Evolutionary conservation across 2,888 invertebrate species (phyloP).

Genomic region (Pardosa pseudoannulata): DNA sequence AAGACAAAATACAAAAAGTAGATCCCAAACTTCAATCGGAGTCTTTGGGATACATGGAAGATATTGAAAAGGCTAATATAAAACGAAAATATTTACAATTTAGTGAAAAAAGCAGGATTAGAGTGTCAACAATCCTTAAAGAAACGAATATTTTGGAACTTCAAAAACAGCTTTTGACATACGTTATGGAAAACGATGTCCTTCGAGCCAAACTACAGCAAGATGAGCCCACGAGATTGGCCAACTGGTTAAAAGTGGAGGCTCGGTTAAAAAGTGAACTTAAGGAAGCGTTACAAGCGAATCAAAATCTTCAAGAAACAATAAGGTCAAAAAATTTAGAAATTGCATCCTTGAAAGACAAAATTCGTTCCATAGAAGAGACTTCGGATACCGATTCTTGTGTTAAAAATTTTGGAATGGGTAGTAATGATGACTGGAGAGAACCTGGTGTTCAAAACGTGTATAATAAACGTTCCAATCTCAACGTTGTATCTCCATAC

Average conservation of each 20-base stretch:
- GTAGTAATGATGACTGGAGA: slow-evolving; percentile 65
- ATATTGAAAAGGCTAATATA: slow-evolving; percentile 39
- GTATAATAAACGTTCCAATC: slow-evolving; percentile 55
- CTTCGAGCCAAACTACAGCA: slow-evolving; percentile 64
- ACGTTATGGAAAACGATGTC: slow-evolving; percentile 75
- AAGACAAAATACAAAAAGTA: slow-evolving; percentile 43
- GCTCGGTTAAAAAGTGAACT: slow-evolving; percentile 54
- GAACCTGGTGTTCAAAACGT: slow-evolving; percentile 53
- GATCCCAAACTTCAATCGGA: slow-evolving; percentile 9
- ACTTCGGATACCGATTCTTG: slow-evolving; percentile 34
- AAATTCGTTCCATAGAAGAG: slow-evolving; percentile 52
- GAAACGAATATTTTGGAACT: slow-evolving; percentile 75
- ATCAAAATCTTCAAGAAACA: slow-evolving; percentile 32
- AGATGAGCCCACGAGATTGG: slow-evolving; percentile 44
- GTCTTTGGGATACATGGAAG: slow-evolving; percentile 43
- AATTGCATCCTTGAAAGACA: slow-evolving; percentile 53
- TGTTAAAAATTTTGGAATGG: slow-evolving; percentile 69
- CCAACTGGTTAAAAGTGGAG: slow-evolving; percentile 57
- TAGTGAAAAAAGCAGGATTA: slow-evolving; percentile 56
- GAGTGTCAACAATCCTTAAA: slow-evolving; percentile 71
- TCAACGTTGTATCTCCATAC: slow-evolving; percentile 32
- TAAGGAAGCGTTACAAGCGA: slow-evolving; percentile 38
- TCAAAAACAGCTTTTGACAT: slow-evolving; percentile 74
- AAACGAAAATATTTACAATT: slow-evolving; percentile 55
- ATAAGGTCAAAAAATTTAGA: slow-evolving; percentile 46